Evolutionary conservation across 2,797 vertebrate genomes (phyloP).

Genomic region (Pampus argenteus): DNA sequence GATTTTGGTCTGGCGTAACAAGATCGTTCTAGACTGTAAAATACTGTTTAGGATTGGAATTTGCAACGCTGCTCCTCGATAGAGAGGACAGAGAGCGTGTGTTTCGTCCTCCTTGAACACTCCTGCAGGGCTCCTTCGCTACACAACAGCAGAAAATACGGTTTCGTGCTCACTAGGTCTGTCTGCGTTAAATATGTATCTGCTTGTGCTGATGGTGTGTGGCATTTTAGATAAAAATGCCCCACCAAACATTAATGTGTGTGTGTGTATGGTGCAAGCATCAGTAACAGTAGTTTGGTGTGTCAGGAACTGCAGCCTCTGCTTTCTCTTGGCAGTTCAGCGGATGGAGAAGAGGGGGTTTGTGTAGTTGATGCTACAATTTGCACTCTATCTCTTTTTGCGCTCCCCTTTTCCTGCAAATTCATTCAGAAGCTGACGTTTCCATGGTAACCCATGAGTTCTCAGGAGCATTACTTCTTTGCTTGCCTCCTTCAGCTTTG

Average conservation of each 20-base stretch:
- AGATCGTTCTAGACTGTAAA: conserved; percentile 27
- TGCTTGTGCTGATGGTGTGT: neutral
- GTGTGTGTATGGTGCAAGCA: conserved; percentile 23
- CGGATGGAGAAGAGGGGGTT: conserved; percentile 60
- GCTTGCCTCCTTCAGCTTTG: conserved; percentile 76
- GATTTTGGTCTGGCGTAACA: conserved; percentile 17
- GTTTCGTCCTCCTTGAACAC: neutral
- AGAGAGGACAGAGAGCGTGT: neutral
- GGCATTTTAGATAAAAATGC: conserved; percentile 21
- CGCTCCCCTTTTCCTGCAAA: conserved; percentile 72
- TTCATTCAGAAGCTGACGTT: conserved; percentile 82
- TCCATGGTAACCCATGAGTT: conserved; percentile 83
- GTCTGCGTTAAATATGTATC: neutral
- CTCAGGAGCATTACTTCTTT: conserved; percentile 77
- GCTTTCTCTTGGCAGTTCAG: conserved; percentile 66
- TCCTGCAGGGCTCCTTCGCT: neutral
- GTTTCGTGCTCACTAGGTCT: neutral
- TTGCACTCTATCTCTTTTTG: conserved; percentile 78
- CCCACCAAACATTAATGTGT: conserved; percentile 16
- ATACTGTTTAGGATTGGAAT: conserved; percentile 11
- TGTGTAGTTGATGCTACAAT: conserved; percentile 74
- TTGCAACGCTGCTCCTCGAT: conserved; percentile 17
- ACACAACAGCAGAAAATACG: neutral
- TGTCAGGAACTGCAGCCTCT: conserved; percentile 63
- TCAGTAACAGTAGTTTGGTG: conserved; percentile 35